Base-by-base conservation (phyloP, 2,888 invertebrate species). In the Tenthredo mesomela region DNA sequence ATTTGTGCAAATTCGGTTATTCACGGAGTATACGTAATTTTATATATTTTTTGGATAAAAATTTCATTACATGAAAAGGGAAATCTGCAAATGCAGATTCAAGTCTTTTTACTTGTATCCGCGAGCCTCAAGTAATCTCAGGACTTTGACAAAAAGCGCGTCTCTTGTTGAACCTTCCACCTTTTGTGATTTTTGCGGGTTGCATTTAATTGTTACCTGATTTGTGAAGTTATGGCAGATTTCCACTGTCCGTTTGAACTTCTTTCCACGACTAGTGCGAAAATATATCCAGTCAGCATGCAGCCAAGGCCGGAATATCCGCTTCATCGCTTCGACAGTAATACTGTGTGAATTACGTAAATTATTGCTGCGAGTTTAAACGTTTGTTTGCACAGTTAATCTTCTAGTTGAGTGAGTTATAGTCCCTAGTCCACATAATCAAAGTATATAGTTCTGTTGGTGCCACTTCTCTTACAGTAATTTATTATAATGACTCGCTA, bases 251-350 rank as follows among this genome's bases (percentile, higher is more conserved):
- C 86, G 78, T 10, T 85, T 84, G 71, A 87, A 87, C 18, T 86
- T 83, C 85, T 88, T 89, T n/a, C 91, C 91, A 5, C 43, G 40
- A 54, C 82, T 43, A 7, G 89, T 87, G 21, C 6, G 82, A 61
- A 88, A 85, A 78, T 88, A 91, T 0, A 90, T 21, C 84, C 85
- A 88, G 84, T 91, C 88, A 84, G 67, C 77, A 58, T 70, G 86
- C 12, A 89, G 61, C 91, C 90, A 90, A 1, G 89, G 90, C 65
- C 84, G 84, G 33, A 88, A 83, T 1, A 88, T 25, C 82, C 89
- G 88, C 2, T 89, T 54, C 2, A 84, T 2, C 9, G 70, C 82
- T 18, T 82, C 33, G 7, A 54, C 73, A 18, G 85, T 73, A 40
- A 87, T 84, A 37, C 87, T 82, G 61, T n/a, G n/a, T 25, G 2